Conservation (phyloP, 2,888 invertebrate species). For the Glaucopsyche alexis region DNA sequence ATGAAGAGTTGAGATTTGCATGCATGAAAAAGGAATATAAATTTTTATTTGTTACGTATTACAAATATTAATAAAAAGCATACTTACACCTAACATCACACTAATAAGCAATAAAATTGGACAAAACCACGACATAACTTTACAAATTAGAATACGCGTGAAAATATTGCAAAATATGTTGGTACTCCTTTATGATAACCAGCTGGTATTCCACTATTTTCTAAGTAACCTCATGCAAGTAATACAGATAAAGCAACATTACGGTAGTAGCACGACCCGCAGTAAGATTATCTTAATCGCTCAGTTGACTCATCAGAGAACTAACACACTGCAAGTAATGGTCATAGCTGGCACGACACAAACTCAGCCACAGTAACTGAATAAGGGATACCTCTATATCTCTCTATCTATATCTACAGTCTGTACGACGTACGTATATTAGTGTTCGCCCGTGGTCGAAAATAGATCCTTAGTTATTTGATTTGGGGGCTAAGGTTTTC, state of each 20-base stretch:
- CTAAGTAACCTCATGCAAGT: background rate
- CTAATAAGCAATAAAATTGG: too few species aligned
- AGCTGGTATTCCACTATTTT: background rate
- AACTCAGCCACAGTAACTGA: background rate
- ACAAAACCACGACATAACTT: too few species aligned
- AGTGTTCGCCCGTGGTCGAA: background rate
- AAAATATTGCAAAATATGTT: too few species aligned
- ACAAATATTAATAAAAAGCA: too few species aligned
- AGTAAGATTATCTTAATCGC: constrained; percentile 24
- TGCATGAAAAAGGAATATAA: background rate
- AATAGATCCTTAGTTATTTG: background rate
- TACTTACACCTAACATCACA: too few species aligned
- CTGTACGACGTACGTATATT: background rate
- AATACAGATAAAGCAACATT: constrained; percentile 10
- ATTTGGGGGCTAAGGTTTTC: background rate
- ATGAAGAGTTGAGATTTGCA: constrained; percentile 2
- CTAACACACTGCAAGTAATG: constrained; percentile 25
- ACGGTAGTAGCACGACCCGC: constrained; percentile 16
- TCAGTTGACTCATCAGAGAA: constrained; percentile 25
- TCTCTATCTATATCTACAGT: background rate
- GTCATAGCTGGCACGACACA: constrained; percentile 23
- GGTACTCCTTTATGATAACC: background rate
- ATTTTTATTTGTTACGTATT: background rate
- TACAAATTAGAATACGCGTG: too few species aligned
- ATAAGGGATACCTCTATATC: background rate